phyloP scores from a whole-genome alignment of 1,140 invertebrate genomes.

The Drosophila prosaltans region DNA sequence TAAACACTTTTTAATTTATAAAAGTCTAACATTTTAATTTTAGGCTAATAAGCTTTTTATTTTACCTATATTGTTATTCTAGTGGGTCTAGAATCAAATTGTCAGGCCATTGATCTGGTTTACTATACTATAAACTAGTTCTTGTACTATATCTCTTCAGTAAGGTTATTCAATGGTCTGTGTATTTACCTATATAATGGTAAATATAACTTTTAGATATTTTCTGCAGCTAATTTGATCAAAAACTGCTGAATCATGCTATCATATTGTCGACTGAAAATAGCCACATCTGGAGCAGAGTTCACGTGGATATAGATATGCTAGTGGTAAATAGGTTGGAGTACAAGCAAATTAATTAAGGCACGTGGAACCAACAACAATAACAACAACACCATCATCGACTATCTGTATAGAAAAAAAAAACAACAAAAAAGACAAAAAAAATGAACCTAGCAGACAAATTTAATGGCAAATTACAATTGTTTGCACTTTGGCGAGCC shows the following conservation, averaged over 20 bases:
- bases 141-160: too few species aligned
- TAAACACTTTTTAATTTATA: too few species aligned
- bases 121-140: too few species aligned
- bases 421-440: neutral
- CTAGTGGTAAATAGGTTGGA: neutral
- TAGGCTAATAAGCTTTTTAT: too few species aligned
- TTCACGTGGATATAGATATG: neutral
- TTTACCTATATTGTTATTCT: too few species aligned
- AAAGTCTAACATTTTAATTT: too few species aligned
- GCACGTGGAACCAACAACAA: constrained; percentile 21
- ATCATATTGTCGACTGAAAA: neutral
- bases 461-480: constrained; percentile 24
- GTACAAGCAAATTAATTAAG: constrained; percentile 12
- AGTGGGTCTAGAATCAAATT: too few species aligned
- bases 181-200: too few species aligned
- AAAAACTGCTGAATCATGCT: constrained; percentile 3
- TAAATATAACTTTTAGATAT: too few species aligned
- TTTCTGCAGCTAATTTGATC: neutral
- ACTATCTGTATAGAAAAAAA: neutral
- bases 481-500: constrained; percentile 29
- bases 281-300: constrained; percentile 4
- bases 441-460: constrained; percentile 13
- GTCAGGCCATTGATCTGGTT: too few species aligned
- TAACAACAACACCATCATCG: constrained; percentile 5
- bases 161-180: too few species aligned